Conservation (phyloP, 2,797 vertebrate species). For the Psittacula echo region DNA sequence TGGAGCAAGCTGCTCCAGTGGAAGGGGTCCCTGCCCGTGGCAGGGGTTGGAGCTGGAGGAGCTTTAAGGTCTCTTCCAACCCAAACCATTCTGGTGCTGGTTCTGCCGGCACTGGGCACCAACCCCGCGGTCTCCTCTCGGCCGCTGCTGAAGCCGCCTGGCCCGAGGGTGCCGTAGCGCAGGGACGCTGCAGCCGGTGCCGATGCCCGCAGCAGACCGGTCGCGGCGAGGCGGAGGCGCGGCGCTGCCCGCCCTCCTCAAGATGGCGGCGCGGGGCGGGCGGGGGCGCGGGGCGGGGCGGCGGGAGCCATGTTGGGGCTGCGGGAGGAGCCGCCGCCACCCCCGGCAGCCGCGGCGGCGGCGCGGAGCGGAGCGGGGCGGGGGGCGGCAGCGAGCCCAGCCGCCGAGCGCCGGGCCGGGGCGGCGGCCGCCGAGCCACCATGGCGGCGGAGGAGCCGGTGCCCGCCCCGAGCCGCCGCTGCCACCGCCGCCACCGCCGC, state of each 20-base stretch:
- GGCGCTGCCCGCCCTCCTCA: neutral
- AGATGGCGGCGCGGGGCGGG: constrained; percentile 77
- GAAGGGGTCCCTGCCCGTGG: no score
- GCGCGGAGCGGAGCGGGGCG: constrained; percentile 14
- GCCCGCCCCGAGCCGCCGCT: constrained; percentile 43
- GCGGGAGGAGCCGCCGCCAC: constrained; percentile 72
- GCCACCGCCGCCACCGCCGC: neutral
- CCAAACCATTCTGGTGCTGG: no score
- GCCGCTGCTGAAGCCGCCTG: neutral
- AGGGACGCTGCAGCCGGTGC: no score
- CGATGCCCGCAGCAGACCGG: no score
- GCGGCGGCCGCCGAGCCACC: constrained; percentile 22
- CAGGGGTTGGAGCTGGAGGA: no score
- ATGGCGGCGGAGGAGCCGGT: neutral
- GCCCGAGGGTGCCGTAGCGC: neutral
- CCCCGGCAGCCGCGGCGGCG: constrained; percentile 62
- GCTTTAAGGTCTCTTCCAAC: no score
- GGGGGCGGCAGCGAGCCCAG: constrained; percentile 74
- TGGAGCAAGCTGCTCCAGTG: no score
- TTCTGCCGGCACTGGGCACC: neutral
- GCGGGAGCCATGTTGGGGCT: constrained; percentile 95
- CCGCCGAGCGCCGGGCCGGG: neutral
- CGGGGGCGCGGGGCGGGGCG: constrained; percentile 70
- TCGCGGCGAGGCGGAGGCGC: no score
- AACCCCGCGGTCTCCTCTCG: neutral